These are phyloP conservation scores for Charina bottae DNA, from an alignment of 2,113 vertebrate species.

Conservation along the genomic window DNA sequence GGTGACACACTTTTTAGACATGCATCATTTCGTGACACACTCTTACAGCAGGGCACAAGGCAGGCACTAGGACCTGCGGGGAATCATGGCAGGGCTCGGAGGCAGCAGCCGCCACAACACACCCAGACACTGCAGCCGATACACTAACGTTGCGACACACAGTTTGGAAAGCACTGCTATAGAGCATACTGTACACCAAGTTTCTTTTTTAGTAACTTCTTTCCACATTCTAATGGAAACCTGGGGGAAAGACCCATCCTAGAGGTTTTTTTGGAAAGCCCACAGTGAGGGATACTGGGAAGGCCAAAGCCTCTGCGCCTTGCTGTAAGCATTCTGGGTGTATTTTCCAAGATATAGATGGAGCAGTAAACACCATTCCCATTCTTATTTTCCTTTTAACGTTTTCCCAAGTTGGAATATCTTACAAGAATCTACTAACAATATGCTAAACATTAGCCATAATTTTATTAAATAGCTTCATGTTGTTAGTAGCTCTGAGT, in stretches of 20 bases:
- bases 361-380: neutral
- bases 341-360: neutral
- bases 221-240: neutral
- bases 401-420: neutral
- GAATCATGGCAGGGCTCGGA: too few relatives aligned
- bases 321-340: neutral
- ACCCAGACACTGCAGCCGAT: too few relatives aligned
- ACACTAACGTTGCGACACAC: too few relatives aligned
- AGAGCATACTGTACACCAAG: neutral
- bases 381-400: neutral
- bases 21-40: too few relatives aligned
- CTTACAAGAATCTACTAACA: neutral
- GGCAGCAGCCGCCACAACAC: too few relatives aligned
- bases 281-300: neutral
- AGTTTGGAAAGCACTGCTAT: too few relatives aligned
- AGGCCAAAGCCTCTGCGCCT: neutral
- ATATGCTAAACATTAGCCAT: neutral
- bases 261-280: neutral
- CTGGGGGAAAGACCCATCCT: neutral
- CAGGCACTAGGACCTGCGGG: too few relatives aligned
- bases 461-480: neutral
- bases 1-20: too few relatives aligned
- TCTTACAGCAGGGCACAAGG: too few relatives aligned
- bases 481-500: neutral
- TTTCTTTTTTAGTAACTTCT: neutral